Conservation (phyloP, 1,140 invertebrate species). For the Heliconius eleuchia region DNA sequence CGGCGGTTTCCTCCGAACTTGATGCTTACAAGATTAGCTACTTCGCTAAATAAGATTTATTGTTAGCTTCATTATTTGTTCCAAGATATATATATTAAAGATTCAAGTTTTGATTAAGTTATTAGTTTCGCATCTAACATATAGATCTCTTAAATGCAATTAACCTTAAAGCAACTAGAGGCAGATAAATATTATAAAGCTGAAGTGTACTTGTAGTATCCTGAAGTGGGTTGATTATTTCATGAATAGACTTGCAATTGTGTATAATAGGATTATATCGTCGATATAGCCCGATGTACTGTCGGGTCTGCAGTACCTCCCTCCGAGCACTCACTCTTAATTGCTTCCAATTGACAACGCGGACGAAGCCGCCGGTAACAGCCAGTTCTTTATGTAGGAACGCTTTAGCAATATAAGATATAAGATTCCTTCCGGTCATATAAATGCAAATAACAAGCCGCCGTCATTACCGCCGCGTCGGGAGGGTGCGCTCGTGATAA, state of each 20-base stretch:
- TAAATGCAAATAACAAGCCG: slow-evolving; percentile 16
- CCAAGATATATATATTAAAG: neutral
- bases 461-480: slow-evolving; percentile 24
- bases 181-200: no score
- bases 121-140: neutral
- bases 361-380: no score
- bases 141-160: no score
- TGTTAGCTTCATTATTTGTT: neutral
- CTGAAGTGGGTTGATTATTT: no score
- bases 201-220: no score
- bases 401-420: neutral
- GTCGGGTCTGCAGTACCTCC: no score
- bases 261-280: no score
- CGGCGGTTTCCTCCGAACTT: slow-evolving; percentile 3
- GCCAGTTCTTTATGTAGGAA: neutral
- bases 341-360: no score
- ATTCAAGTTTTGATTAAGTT: neutral
- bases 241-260: no score
- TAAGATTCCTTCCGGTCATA: slow-evolving; percentile 6
- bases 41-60: neutral
- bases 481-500: slow-evolving; percentile 34
- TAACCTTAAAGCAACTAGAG: no score
- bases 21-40: slow-evolving; percentile 1
- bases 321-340: no score
- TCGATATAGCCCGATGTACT: no score